These are phyloP conservation scores for Scaeva pyrastri DNA, from an alignment of 2,888 invertebrate species.

Conservation along the genomic window DNA sequence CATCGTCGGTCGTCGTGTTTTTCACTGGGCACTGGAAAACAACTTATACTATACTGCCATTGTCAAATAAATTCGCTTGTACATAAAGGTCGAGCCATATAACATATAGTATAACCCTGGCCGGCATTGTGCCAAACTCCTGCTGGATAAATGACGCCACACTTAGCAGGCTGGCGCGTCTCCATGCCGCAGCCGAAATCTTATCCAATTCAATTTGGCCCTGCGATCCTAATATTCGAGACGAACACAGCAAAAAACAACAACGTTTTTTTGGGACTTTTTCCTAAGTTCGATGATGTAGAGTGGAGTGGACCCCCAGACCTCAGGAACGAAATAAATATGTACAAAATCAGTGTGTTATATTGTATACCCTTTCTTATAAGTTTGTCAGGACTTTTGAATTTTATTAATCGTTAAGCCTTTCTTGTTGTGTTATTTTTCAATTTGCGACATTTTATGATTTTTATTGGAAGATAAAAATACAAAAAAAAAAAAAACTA, in stretches of 20 bases:
- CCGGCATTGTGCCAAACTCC: conserved; percentile 38
- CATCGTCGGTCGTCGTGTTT: not conserved
- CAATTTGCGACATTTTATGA: conserved; percentile 49
- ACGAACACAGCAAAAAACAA: not conserved
- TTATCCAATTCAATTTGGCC: conserved; percentile 36
- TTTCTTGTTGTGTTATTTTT: conserved; percentile 35
- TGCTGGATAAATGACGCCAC: conserved; percentile 44
- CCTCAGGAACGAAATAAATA: conserved; percentile 4
- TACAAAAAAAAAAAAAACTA: conserved; percentile 1
- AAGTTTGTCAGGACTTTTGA: conserved; percentile 41
- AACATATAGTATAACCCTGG: conserved; percentile 41
- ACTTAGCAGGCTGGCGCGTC: conserved; percentile 23
- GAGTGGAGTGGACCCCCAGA: not conserved
- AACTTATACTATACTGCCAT: conserved; percentile 31
- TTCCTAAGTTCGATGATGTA: conserved; percentile 15
- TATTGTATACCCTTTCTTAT: not conserved
- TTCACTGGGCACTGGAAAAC: not conserved
- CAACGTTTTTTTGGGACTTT: not conserved
- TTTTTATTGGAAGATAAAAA: conserved; percentile 32
- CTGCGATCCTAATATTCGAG: not conserved
- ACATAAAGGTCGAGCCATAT: conserved; percentile 32
- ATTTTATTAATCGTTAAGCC: conserved; percentile 39
- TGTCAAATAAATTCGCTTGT: conserved; percentile 46
- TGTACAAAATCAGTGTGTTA: too few species aligned
- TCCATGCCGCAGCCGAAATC: conserved; percentile 24